phyloP scores from a whole-genome alignment of 2,797 vertebrate genomes.

The Tapirus indicus region DNA sequence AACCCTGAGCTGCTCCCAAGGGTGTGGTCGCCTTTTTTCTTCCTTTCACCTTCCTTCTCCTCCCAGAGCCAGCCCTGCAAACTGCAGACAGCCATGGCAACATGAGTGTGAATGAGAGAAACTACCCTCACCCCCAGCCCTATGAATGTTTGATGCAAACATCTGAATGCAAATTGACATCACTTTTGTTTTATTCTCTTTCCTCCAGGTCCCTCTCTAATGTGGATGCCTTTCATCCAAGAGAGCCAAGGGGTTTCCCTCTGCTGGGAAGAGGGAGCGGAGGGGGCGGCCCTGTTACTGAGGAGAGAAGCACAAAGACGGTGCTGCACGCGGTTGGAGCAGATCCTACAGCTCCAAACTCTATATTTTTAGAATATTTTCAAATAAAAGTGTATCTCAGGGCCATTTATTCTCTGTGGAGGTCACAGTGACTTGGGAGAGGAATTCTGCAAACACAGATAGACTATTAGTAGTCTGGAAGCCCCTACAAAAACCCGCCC shows the following conservation, averaged over 20 bases:
- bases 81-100: constrained; percentile 2
- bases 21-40: neutral
- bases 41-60: too few relatives aligned
- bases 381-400: neutral
- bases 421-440: neutral
- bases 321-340: accelerated
- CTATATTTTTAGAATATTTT: neutral
- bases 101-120: constrained; percentile 14
- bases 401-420: neutral
- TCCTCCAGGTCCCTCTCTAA: neutral
- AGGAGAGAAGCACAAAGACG: neutral
- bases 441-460: neutral
- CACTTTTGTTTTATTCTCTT: constrained; percentile 55
- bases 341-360: neutral
- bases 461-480: neutral
- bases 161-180: constrained; percentile 76
- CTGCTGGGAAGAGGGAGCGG: neutral
- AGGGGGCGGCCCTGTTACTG: neutral
- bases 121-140: neutral
- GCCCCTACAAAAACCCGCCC: constrained; percentile 26
- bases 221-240: neutral
- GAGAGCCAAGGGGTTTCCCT: neutral
- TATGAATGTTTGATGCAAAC: constrained; percentile 75
- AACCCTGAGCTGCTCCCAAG: neutral
- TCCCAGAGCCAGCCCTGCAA: neutral